phyloP scores from a whole-genome alignment of 30 jellyfish, hydroid and myxozoan species.

The Aurelia coerulea region DNA sequence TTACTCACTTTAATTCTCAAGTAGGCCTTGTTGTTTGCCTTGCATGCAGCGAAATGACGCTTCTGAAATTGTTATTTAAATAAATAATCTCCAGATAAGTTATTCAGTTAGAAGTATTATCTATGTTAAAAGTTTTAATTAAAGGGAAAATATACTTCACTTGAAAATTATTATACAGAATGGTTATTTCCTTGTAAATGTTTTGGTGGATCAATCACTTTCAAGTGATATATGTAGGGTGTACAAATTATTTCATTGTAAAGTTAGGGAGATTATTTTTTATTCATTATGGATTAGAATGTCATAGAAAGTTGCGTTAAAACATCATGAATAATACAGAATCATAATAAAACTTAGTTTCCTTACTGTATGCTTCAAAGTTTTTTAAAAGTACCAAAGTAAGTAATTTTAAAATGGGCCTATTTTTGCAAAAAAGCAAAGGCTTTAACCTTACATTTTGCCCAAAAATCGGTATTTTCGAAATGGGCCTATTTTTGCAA shows the following conservation, averaged over 20 bases:
- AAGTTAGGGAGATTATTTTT: constrained; percentile 7
- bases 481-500: no score
- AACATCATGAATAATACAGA: not conserved
- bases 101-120: no score
- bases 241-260: constrained; percentile 4
- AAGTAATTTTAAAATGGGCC: no score
- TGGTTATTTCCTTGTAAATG: not conserved
- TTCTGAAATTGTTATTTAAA: no score
- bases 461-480: no score
- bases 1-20: no score
- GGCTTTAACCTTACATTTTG: no score
- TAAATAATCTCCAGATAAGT: no score
- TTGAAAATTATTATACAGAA: not conserved
- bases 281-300: not conserved
- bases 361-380: not conserved
- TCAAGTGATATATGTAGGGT: not conserved
- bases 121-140: not conserved
- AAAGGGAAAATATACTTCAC: not conserved
- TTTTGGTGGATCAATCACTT: not conserved
- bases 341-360: not conserved
- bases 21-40: no score
- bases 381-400: no score
- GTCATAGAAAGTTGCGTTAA: not conserved
- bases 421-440: no score
- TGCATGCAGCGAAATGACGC: no score